Evolutionary conservation across 2,888 invertebrate species (phyloP), one percentile per base, ranked within the genome.

Genomic region (Oxycera nigricornis): DNA sequence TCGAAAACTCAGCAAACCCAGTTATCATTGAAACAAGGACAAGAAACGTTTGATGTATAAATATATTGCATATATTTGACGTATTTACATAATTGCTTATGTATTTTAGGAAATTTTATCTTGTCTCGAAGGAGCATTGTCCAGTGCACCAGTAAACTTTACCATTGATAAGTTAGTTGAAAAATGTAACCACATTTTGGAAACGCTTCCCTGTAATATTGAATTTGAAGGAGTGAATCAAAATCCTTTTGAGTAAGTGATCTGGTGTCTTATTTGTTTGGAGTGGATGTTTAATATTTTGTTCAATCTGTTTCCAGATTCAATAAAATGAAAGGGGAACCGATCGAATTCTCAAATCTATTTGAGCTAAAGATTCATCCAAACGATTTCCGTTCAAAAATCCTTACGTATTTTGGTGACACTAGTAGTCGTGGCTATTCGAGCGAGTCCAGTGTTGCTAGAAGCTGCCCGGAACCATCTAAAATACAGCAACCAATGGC

Each of bases 221-320:
- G 59, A 70, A 28, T 74, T 74, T 28, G 59, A 57, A 28, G 65
- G 72, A 30, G 52, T 62, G 1, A 61, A 74, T 26, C 14, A 52
- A 9, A 76, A 76, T 65, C 76, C 75, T n/a, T 76, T 75, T 57
- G 65, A 30, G 77, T 77, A 73, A 73, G n/a, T 73, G 14, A 31
- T 22, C 11, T 11, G 62, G 30, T 61, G 31, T 50, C 61, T 41
- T 61, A 68, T 61, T 50, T 30, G 22, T 35, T 11, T 7, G 35
- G 11, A 35, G 6, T 35, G 35, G 6, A 14, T n/a, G 14, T 46
- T n/a, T 7, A 14, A 14, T n/a, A 3, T 46, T 46, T 46, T 11
- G 3, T 11, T 46, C 46, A 20, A 17, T 62, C 39, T 41, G 2
- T 67, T 73, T 70, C 7, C 24, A 80, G 81, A 26, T 81, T 80